Base-by-base conservation (phyloP, 2,888 invertebrate species). In the Pachliopta kotzebuea region DNA sequence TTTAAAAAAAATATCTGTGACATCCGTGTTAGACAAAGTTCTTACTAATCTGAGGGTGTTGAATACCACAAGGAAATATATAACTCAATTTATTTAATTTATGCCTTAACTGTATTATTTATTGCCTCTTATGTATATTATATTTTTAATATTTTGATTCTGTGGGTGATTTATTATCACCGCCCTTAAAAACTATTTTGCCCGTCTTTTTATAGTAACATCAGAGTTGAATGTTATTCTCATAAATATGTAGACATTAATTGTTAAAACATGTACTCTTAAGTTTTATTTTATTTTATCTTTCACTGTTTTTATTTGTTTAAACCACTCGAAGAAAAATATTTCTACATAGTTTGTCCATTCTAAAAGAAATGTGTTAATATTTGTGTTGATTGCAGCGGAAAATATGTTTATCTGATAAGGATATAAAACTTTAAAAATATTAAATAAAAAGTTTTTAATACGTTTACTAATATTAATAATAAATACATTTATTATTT, bases 271-370 rank as follows among this genome's bases (percentile, higher is more conserved):
- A 4, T 14, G 8, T n/a, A 18, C n/a, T 49, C 45, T 49, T 45
- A 24, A 58, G 26, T 7, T 58, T 26, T 58, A 26, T 45, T 49
- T 49, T n/a, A 14, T 9, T 24, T 31, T 21, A 31, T 37, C 17
- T 20, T 11, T 14, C 31, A 20, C 14, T 45, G 45, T n/a, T 45
- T 18, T 50, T 29, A 26, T 23, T 31, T 53, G 29, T 60, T 49
- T 24, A 7, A n/a, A 56, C 29, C 11, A 56, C 21, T 50, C 21
- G n/a, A 18, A 45, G 54, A 26, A 37, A 65, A 60, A 60, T 42
- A 45, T 65, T 56, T 65, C 60, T 18, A n/a, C 60, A 65, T 26
- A 1, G 26, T 56, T 53, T 56, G 56, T 65, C 42, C 52, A 52
- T 62, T 2, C 37, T 52, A 18, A 56, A 42, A 50, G 45, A 2